Conservation (phyloP, 1,140 invertebrate genomes). For the Microvelia longipes region DNA sequence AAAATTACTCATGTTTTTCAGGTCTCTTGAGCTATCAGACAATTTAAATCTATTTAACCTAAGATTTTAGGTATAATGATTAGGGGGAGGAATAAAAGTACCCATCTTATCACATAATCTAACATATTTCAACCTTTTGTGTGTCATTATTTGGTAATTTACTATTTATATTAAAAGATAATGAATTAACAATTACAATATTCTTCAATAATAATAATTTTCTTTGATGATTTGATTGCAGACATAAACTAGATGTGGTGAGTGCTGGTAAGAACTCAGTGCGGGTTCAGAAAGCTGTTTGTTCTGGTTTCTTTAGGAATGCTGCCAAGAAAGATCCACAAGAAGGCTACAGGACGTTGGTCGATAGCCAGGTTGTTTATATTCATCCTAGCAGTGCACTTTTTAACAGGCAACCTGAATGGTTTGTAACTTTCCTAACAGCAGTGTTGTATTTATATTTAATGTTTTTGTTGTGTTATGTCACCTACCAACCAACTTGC, state of each 20-base stretch:
- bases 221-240: constrained; percentile 33
- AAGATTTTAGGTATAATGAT: too few relatives aligned
- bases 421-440: constrained; percentile 40
- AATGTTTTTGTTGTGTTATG: not conserved
- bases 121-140: too few relatives aligned
- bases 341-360: constrained; percentile 93
- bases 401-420: constrained; percentile 96
- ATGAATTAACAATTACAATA: too few relatives aligned
- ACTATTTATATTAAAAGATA: too few relatives aligned
- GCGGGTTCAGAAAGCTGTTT: constrained; percentile 93
- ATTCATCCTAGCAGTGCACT: constrained; percentile 97
- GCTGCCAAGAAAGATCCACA: constrained; percentile 98
- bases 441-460: not conserved
- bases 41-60: too few relatives aligned
- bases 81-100: too few relatives aligned
- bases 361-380: constrained; percentile 96
- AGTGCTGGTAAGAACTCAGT: constrained; percentile 92
- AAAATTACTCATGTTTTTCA: too few relatives aligned
- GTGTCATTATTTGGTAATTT: too few relatives aligned
- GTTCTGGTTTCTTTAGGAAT: constrained; percentile 97
- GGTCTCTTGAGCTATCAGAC: too few relatives aligned
- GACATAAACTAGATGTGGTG: constrained; percentile 93
- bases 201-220: too few relatives aligned
- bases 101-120: too few relatives aligned
- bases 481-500: not conserved